Evolutionary conservation across 64 coral and sea anemone species (phyloP).

Genomic region (Trachythela sp.): DNA sequence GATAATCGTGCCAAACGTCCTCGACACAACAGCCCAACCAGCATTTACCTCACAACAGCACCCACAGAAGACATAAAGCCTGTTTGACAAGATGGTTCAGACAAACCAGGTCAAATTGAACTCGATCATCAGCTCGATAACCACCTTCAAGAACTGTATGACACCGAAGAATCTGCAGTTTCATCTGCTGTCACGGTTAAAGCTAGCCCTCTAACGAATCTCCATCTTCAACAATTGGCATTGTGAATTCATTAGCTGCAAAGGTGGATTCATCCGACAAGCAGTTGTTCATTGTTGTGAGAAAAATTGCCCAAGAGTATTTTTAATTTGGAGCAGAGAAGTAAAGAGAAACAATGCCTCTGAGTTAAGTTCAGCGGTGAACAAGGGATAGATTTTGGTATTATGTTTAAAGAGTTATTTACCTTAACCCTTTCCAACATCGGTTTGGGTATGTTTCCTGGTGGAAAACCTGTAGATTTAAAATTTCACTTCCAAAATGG

Average conservation of each 20-base stretch:
- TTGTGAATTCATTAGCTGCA: not conserved
- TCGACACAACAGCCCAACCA: not conserved
- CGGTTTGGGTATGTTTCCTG: conserved; percentile 34
- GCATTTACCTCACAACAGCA: too few species aligned
- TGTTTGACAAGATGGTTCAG: not conserved
- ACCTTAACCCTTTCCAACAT: not conserved
- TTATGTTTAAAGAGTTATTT: conserved; percentile 16
- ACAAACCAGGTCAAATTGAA: not conserved
- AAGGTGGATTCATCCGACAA: not conserved
- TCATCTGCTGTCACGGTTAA: not conserved
- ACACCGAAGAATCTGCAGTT: not conserved
- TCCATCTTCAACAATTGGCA: not conserved
- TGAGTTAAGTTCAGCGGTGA: conserved; percentile 29
- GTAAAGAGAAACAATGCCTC: not conserved
- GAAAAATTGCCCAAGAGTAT: not conserved
- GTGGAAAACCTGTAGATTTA: conserved; percentile 29
- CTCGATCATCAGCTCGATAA: not conserved
- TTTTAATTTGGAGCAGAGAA: not conserved
- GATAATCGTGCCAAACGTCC: not conserved
- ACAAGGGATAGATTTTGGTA: conserved; percentile 17
- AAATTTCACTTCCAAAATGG: conserved; percentile 29
- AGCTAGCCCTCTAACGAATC: not conserved
- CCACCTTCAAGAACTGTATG: not conserved
- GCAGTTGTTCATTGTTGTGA: not conserved
- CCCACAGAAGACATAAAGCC: too few species aligned